Conservation (phyloP, 2,113 vertebrate species). For the Cryptotis parvus region DNA sequence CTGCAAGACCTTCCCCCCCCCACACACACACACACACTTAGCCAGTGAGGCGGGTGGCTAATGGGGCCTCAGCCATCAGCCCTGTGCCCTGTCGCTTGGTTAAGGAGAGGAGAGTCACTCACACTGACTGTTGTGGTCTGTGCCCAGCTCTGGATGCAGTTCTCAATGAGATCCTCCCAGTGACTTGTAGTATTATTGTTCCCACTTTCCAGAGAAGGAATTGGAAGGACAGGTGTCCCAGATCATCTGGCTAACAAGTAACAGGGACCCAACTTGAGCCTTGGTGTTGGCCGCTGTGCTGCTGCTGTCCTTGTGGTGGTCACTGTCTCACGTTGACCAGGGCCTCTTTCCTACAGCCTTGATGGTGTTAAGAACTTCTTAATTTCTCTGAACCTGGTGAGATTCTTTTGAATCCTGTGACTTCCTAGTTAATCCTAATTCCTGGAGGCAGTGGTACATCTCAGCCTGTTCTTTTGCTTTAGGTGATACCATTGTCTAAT, state of each 20-base stretch:
- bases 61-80: background rate
- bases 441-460: background rate
- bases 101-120: background rate
- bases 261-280: background rate
- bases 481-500: too few relatives aligned
- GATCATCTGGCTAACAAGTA: background rate
- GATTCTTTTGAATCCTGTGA: background rate
- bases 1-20: background rate
- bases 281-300: background rate
- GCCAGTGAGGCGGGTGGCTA: background rate
- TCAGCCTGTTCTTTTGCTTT: too few relatives aligned
- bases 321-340: background rate
- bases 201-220: conserved; percentile 27
- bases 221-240: background rate
- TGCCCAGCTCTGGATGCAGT: too few relatives aligned
- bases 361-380: background rate
- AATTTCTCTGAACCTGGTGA: background rate
- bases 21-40: too few relatives aligned
- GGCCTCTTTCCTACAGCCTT: background rate
- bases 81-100: background rate
- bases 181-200: too few relatives aligned
- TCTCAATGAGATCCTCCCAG: background rate
- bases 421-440: background rate
- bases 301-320: background rate
- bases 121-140: background rate